These are phyloP conservation scores for Psittacula cyanocephala DNA, from an alignment of 2,113 vertebrate species.

Conservation along the genomic window DNA sequence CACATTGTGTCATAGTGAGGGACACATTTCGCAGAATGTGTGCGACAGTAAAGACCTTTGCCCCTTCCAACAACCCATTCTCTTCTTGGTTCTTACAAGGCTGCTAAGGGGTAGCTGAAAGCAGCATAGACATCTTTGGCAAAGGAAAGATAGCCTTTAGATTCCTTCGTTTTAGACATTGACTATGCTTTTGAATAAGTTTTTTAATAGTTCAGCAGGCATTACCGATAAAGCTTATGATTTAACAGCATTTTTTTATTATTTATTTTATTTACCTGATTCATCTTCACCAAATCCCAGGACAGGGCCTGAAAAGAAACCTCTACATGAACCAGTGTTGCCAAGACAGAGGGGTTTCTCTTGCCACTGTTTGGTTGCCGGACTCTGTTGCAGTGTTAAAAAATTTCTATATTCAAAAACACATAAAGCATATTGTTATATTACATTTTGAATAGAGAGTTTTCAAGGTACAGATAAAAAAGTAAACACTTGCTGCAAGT, in stretches of 20 bases:
- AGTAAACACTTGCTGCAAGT: not conserved
- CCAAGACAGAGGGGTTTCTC: conserved; percentile 94
- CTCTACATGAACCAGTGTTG: conserved; percentile 84
- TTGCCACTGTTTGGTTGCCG: conserved; percentile 87
- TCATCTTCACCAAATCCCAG: conserved; percentile 98
- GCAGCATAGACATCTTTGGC: not conserved
- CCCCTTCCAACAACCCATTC: not conserved
- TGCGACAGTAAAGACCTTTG: not conserved
- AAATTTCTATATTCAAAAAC: conserved; percentile 86
- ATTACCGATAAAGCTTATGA: not conserved
- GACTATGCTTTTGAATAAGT: not conserved
- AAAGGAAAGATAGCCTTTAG: not conserved
- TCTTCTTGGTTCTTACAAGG: not conserved
- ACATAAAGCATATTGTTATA: conserved; percentile 43
- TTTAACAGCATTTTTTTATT: not conserved
- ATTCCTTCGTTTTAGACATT: not conserved
- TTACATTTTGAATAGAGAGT: not conserved
- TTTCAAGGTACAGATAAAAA: not conserved
- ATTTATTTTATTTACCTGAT: conserved; percentile 78
- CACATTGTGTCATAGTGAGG: not conserved
- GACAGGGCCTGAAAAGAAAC: conserved; percentile 87
- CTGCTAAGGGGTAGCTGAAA: not conserved
- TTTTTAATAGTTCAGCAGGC: not conserved
- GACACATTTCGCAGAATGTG: not conserved
- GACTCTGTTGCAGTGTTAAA: conserved; percentile 90